phyloP scores from a whole-genome alignment of 64 coral and sea anemone species.

The Anthopleura sola region DNA sequence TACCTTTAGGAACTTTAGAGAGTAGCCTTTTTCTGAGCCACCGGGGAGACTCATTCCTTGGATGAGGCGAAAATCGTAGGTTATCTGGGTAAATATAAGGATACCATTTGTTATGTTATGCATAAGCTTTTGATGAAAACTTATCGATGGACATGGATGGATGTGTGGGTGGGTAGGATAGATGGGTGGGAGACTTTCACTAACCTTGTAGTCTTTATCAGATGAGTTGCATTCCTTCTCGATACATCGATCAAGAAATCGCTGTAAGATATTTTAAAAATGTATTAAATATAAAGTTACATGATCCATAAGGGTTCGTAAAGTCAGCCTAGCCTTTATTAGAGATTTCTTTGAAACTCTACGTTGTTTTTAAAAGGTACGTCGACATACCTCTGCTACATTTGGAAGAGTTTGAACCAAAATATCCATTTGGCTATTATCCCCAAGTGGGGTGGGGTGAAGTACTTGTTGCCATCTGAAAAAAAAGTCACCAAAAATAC shows the following conservation, averaged over 20 bases:
- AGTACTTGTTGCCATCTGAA: conserved; percentile 17
- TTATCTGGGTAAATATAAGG: conserved; percentile 30
- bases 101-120: no score
- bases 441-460: neutral
- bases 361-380: no score
- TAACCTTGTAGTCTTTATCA: conserved; percentile 71
- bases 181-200: neutral
- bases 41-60: conserved; percentile 59
- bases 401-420: neutral
- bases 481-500: neutral
- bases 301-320: no score
- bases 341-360: no score
- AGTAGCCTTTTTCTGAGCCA: neutral
- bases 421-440: neutral
- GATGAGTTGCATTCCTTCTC: conserved; percentile 60
- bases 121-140: no score
- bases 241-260: conserved; percentile 76
- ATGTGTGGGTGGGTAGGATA: neutral
- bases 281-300: neutral
- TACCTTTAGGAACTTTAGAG: conserved; percentile 15
- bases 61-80: conserved; percentile 66
- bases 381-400: conserved; percentile 25
- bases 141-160: neutral
- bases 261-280: conserved; percentile 26
- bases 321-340: no score